Evolutionary conservation across 2,113 vertebrate species (phyloP), one percentile per base, ranked within the genome.

Genomic region (Scomber japonicus): DNA sequence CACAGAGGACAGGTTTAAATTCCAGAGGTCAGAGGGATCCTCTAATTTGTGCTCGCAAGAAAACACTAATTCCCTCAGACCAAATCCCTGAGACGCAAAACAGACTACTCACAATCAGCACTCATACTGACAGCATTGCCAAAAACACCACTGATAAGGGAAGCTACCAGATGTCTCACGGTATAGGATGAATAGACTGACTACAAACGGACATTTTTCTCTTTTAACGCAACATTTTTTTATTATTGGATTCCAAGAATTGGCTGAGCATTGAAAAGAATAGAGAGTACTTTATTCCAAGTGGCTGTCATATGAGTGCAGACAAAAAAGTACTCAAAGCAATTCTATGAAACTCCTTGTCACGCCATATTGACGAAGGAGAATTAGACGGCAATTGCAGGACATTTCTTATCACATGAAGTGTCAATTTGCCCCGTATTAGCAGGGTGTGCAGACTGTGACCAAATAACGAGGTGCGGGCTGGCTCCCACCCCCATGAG

Each of bases 1-100:
- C 71, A 79, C 21, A 12, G 66, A 77, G 61, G 67, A 78, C 71
- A 64, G 65, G 77, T 89, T 85, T 83, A 77, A 90, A 89, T 83
- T 91, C 81, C 89, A 80, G 78, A 87, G 91, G 86, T 93, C 86
- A 88, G 49, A 88, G 68, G 69, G 81, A 88, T 90, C 89, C 82
- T 91, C 62, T 85, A 73, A 86, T 91, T 89, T 91, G 75, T 75
- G 45, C 72, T 79, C 13, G 6, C 17, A 80, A 88, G 86, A 65
- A 78, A 72, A 73, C 59, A 75, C 46, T 14, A 49, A 87, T 81
- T 86, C 68, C 64, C 78, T 63, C 13, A 49, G 15, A 67, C 75
- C 24, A 81, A 87, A 90, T 87, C 83, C 63, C 55, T 21, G 17
- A 65, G 71, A 89, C 60, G 74, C 71, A 82, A 80, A 81, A 71